A percentile compares a stretch with the other conserved stretches of the same genome.
Evolutionary conservation across 2,888 invertebrate genomes (phyloP).

Genomic region (Pristionchus japonicus): DNA sequence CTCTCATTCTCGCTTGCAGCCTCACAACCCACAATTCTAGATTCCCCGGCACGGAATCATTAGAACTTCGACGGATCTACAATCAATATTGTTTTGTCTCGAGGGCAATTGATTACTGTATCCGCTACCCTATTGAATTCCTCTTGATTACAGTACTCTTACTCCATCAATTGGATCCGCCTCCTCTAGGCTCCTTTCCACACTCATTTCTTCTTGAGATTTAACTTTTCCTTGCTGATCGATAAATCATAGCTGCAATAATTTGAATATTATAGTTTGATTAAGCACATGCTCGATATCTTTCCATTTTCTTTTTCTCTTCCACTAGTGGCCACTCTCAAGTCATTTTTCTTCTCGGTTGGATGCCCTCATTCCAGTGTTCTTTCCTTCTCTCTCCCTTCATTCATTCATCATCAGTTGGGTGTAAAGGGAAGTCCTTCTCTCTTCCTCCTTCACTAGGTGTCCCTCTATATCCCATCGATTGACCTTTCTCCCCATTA

Average conservation of each 20-base stretch:
- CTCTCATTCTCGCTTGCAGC: not conserved
- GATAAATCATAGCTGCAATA: not conserved
- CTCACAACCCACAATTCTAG: slow-evolving; percentile 1
- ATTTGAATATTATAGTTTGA: no score
- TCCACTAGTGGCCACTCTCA: not conserved
- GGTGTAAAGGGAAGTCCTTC: slow-evolving; percentile 25
- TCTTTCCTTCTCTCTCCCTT: not conserved
- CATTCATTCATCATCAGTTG: slow-evolving; percentile 27
- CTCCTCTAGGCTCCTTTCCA: not conserved
- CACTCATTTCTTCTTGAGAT: not conserved
- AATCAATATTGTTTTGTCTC: not conserved
- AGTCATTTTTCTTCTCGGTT: not conserved
- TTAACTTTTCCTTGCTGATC: not conserved
- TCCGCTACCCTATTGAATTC: not conserved
- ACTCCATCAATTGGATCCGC: not conserved
- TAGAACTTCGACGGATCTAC: not conserved
- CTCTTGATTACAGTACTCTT: not conserved
- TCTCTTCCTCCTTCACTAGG: not conserved
- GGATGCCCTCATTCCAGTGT: slow-evolving; percentile 5
- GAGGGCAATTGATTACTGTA: not conserved
- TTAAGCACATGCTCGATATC: no score
- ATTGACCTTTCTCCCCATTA: slow-evolving; percentile 19
- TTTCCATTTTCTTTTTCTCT: not conserved
- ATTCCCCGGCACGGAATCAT: not conserved
- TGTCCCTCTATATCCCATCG: slow-evolving; percentile 2